Base-by-base conservation (phyloP, 2,888 invertebrate species). In the Heliconius charithonia region DNA sequence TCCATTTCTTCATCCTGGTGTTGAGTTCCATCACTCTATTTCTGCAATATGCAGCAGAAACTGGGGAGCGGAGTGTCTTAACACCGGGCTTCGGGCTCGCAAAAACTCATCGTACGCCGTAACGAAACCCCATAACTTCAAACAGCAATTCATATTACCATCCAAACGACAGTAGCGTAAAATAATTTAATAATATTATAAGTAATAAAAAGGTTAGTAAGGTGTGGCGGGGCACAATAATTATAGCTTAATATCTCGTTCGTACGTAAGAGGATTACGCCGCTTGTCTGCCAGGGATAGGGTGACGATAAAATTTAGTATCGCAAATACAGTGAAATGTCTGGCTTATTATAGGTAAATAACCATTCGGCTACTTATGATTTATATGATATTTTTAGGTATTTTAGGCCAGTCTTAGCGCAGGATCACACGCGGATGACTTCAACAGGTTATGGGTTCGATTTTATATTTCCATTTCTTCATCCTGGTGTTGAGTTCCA, bases 191-290 rank as follows among this genome's bases (percentile, higher is more conserved):
- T 72, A 80, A 81, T 67, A 75, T 79, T 76, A 84, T 84, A 83
- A 84, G 79, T 84, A 83, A 85, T 83, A 86, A 89, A 88, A 83
- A 82, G 81, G 81, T 79, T 85, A 86, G 85, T 84, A 84, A 37
- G 83, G 82, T 84, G 85, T 84, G 79, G 85, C 82, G 81, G 83
- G 84, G 81, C 82, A 85, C 83, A 84, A 85, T 89, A 88, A 90
- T 90, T 89, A 89, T 86, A 85, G 88, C 86, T 86, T 88, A 87
- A 87, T 87, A 88, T 88, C 89, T 88, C 86, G 85, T 84, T 82
- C 83, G 80, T 81, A 81, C 80, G 82, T 89, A 87, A 88, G 87
- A 87, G 86, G 89, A 86, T 89, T 89, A 88, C 86, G 84, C 83
- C 84, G 86, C 86, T 83, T 85, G 83, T 84, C 83, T 83, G 84